Evolutionary conservation across 2,113 vertebrate genomes (phyloP), one percentile per base, ranked within the genome.

Genomic region (Syngnathus typhle): DNA sequence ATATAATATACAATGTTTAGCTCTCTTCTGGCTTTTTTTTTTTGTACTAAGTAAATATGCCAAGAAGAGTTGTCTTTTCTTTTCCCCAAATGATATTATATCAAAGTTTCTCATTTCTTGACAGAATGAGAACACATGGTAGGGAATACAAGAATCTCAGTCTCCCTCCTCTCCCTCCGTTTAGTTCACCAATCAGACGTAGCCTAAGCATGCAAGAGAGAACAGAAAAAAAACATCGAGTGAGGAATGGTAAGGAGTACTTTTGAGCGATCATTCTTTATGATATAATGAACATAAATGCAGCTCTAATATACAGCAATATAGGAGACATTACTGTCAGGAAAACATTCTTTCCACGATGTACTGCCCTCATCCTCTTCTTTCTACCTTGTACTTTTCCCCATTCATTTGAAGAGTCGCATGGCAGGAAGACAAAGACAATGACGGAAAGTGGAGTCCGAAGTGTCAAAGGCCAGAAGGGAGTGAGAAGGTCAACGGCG

Each of bases 401-500:
- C 41, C 41, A 58, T 65, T 78, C 65, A 77, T 77, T 77, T 60
- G 52, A 81, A 71, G 69, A 78, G 72, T 65, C 68, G 51, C 78
- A 72, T 75, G 73, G 77, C 88, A 90, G 88, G 88, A 89, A 91
- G 87, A 85, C 74, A 62, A 58, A 87, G 74, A 89, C 89, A 89
- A 89, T 89, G 75, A 77, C 68, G 78, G 87, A 88, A 85, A 87
- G 78, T 68, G 72, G 74, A 68, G 82, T 72, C 74, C 38, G 54
- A 73, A 67, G 69, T 75, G 84, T 83, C 47, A 72, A 51, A 54
- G 68, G 64, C 43, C 67, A 72, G 59, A 64, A 44, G 64, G 43
- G 41, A 76, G 63, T 76, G 74, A 82, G 60, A 49, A 80, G 86
- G 85, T 86, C 77, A 84, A 39, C 60, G 64, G 77, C 59, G 23